phyloP scores from a whole-genome alignment of 2,113 vertebrate genomes.

The Mustelus asterias region DNA sequence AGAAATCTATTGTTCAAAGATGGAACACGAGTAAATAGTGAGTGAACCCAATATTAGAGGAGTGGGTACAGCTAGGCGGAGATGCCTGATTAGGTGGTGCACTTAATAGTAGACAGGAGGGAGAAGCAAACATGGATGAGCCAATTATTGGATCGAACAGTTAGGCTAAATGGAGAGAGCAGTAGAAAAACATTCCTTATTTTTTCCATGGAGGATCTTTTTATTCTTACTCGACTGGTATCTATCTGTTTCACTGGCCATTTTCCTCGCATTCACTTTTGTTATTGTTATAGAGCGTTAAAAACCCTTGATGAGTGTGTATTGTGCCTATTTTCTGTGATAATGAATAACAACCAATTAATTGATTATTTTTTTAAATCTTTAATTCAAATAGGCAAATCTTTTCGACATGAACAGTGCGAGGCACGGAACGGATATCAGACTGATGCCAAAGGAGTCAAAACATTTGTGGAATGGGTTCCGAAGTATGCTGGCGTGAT shows the following conservation, averaged over 20 bases:
- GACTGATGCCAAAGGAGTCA: slow-evolving; percentile 88
- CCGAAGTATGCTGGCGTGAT: slow-evolving; percentile 91
- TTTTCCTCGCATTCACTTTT: not conserved
- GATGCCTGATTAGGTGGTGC: not conserved
- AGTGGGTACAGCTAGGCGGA: not conserved
- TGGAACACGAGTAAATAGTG: not conserved
- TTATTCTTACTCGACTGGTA: not conserved
- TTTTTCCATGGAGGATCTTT: not conserved
- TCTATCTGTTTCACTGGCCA: not conserved
- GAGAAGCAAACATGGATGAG: not conserved
- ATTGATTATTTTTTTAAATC: not conserved
- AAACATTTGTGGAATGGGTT: slow-evolving; percentile 93
- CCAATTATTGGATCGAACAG: not conserved
- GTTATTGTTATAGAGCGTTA: not conserved
- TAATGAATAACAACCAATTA: not conserved
- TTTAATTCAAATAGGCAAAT: slow-evolving; percentile 65
- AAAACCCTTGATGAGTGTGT: not conserved
- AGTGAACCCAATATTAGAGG: not conserved
- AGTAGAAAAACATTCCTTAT: not conserved
- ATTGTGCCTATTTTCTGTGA: not conserved
- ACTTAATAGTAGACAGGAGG: not conserved
- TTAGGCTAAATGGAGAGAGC: not conserved
- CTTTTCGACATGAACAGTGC: slow-evolving; percentile 89
- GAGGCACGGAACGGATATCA: slow-evolving; percentile 91
- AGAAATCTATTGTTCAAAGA: not conserved